Percentiles rank a stretch among this genome's conserved stretches.
Evolutionary conservation across 2,888 invertebrate species (phyloP).

Genomic region (Agriotes lineatus): DNA sequence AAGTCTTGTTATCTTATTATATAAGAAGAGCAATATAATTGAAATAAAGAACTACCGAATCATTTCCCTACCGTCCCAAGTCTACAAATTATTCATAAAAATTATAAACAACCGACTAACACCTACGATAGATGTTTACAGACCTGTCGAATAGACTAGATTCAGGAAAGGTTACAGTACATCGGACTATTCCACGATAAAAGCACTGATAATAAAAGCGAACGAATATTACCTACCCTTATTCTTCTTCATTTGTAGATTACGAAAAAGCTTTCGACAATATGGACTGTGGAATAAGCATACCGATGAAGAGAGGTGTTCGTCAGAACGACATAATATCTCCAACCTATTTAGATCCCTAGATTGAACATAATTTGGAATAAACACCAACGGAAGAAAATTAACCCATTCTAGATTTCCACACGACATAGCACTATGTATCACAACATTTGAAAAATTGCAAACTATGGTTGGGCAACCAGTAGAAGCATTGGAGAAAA

Average conservation of each 20-base stretch:
- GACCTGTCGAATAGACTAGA: constrained; percentile 7
- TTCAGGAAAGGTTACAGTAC: neutral
- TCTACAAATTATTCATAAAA: constrained; percentile 3
- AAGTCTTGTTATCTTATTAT: neutral
- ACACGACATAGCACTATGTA: too few relatives aligned
- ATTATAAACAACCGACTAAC: neutral
- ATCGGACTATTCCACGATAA: neutral
- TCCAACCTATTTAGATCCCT: too few relatives aligned
- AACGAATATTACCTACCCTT: neutral
- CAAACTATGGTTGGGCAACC: too few relatives aligned
- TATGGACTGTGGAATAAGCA: too few relatives aligned
- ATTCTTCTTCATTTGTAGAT: constrained; percentile 15
- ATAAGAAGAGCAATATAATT: neutral
- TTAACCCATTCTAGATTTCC: too few relatives aligned
- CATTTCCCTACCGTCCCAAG: neutral
- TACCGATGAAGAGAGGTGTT: too few relatives aligned
- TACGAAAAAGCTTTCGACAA: constrained; percentile 35
- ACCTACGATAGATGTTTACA: neutral
- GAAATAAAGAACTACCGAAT: neutral
- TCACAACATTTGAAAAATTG: too few relatives aligned
- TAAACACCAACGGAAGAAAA: too few relatives aligned
- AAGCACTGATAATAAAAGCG: neutral
- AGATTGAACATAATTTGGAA: too few relatives aligned
- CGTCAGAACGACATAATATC: too few relatives aligned
- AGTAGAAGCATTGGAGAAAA: too few relatives aligned